phyloP scores from a whole-genome alignment of 2,797 vertebrate genomes.

The Florisuga fusca region DNA sequence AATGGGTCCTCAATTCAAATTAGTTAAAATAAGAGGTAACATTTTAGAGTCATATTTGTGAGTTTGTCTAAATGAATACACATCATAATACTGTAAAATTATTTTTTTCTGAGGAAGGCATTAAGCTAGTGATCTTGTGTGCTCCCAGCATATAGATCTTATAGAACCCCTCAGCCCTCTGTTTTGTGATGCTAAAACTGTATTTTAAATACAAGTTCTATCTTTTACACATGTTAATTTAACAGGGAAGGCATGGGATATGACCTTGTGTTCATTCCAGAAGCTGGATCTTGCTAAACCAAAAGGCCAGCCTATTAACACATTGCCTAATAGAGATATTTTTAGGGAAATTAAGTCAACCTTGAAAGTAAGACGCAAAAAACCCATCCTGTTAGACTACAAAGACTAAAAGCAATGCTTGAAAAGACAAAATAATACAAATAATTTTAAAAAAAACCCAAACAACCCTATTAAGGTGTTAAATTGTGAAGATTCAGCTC shows the following conservation, averaged over 20 bases:
- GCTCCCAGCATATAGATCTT: background rate
- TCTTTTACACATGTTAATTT: conserved; percentile 33
- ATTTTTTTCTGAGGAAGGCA: background rate
- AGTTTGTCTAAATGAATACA: background rate
- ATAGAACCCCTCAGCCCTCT: background rate
- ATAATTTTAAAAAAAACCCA: background rate
- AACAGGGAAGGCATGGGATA: background rate
- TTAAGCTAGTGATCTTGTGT: background rate
- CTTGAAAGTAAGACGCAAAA: conserved; percentile 5
- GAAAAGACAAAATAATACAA: background rate
- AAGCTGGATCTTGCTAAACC: background rate
- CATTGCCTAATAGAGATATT: conserved; percentile 34
- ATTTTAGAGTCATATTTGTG: background rate
- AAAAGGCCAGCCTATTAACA: background rate
- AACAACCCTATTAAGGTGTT: background rate
- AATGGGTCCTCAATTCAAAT: background rate
- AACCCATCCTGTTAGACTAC: background rate
- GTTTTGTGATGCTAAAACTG: background rate
- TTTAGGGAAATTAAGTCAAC: background rate
- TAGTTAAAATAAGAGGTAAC: background rate
- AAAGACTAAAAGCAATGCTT: background rate
- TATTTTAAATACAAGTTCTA: background rate
- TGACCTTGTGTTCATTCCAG: background rate
- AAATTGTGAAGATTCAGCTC: background rate
- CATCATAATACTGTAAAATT: background rate